A percentile compares a stretch with the other conserved stretches of the same genome.
Evolutionary conservation across 2,797 vertebrate species (phyloP).

Genomic region (Petrocephalus schoutedeni): DNA sequence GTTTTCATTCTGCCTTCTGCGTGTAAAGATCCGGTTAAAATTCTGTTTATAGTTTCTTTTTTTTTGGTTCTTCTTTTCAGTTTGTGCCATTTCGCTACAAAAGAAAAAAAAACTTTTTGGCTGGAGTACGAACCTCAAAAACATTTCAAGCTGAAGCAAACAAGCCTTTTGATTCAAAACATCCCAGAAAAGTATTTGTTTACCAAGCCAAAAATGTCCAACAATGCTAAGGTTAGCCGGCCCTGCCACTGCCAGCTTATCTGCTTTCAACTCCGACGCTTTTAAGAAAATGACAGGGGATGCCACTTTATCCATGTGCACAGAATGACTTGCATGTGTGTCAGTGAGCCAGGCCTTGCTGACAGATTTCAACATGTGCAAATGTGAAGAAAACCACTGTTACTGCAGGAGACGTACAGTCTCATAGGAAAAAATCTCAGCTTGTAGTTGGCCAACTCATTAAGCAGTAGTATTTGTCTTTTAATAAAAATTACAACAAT

Average conservation of each 20-base stretch:
- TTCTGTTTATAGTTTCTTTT: neutral
- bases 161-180: slow-evolving; percentile 34
- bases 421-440: neutral
- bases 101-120: slow-evolving; percentile 36
- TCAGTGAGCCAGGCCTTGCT: neutral
- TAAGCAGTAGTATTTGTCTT: neutral
- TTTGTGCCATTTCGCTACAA: slow-evolving; percentile 26
- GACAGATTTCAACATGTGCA: neutral
- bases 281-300: neutral
- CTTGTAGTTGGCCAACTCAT: neutral
- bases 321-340: neutral
- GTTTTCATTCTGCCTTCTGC: neutral
- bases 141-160: slow-evolving; percentile 41
- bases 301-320: neutral
- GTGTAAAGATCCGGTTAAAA: slow-evolving; percentile 4
- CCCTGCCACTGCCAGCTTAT: neutral
- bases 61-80: neutral
- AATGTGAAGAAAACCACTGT: neutral
- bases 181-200: slow-evolving; percentile 33
- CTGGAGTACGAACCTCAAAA: slow-evolving; percentile 40
- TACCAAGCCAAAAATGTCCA: slow-evolving; percentile 32
- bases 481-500: neutral
- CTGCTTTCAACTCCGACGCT: slow-evolving; percentile 17
- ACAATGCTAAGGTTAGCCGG: slow-evolving; percentile 26
- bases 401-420: neutral